Evolutionary conservation across 1,140 invertebrate species (phyloP), one percentile per base, ranked within the genome.

Genomic region (Homarus americanus): DNA sequence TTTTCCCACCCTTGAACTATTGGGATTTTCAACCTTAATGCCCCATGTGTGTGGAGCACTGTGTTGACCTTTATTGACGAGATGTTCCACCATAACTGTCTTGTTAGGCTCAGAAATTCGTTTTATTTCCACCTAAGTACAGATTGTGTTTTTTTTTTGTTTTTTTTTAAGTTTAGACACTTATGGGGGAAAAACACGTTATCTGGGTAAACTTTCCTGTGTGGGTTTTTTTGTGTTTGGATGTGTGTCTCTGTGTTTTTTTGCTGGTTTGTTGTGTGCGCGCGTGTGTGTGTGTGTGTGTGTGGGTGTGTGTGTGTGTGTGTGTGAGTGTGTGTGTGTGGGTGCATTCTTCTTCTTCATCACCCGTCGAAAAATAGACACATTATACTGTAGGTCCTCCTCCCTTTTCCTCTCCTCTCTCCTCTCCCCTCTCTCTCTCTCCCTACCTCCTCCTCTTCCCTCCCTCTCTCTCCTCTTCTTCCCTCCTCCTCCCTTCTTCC

Each of bases 1-100:
- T n/a, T n/a, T n/a, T n/a, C n/a, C n/a, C n/a, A n/a, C n/a, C n/a
- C n/a, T n/a, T n/a, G n/a, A n/a, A n/a, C n/a, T n/a, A n/a, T n/a
- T n/a, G n/a, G n/a, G n/a, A n/a, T n/a, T n/a, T n/a, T n/a, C n/a
- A n/a, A n/a, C n/a, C n/a, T n/a, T n/a, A n/a, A n/a, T n/a, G n/a
- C n/a, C n/a, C n/a, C 15, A 20, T 58, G 12, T 58, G 44, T 58
- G 53, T 4, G 53, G 53, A 44, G 10, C 20, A 73, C 38, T 75
- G 49, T 89, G 15, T 82, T 82, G 79, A 24, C 32, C 78, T 73
- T 89, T 89, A 89, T 89, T 82, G 87, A 79, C n/a, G 75, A 34
- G 58, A 82, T 83, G 87, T 89, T 20, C 53, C 87, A 75, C 87
- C 79, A 69, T 89, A 75, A 89, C 69, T 82, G 79, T 82, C 86